Base-by-base conservation (phyloP, 1,140 invertebrate genomes). In the Ooceraea biroi region DNA sequence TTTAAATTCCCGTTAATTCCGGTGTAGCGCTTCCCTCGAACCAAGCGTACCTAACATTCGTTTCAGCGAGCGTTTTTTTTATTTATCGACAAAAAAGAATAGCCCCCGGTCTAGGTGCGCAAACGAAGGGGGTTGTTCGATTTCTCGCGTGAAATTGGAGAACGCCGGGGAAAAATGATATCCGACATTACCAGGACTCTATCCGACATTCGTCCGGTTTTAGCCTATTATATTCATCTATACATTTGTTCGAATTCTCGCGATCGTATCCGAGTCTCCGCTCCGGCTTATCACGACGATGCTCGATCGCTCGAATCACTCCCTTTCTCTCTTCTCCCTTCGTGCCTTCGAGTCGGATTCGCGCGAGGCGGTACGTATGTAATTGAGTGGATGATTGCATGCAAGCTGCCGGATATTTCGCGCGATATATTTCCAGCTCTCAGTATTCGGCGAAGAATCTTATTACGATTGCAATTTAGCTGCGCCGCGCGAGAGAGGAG, bases 301-400 rank as follows among this genome's bases (percentile, higher is more conserved):
- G 76, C 74, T 71, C 52, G 76, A 71, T 69, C 65, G 65, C 50
- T 19, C 65, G 50, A 78, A 63, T 63, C n/a, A n/a, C n/a, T n/a
- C 72, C 36, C 58, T 65, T n/a, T 19, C 14, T 14, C n/a, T 17
- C 14, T 17, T 17, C 14, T n/a, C 50, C 50, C 36, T 36, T 36
- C 36, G 36, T 36, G 36, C 52, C n/a, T 5, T 52, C 73, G 52
- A 50, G n/a, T n/a, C 72, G 30, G 19, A 36, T 11, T 22, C 36
- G 72, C 12, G 61, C 44, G 73, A 22, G 48, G 48, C 63, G 65
- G 48, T 78, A 78, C 76, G 65, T 78, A 80, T 80, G 76, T 80
- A 80, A 80, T 80, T 80, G 76, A 80, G 76, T 80, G 65, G 76
- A 80, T 80, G 76, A 80, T 80, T 80, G 76, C 76, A 80, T 80